A percentile compares a stretch with the other conserved stretches of the same genome.
These are phyloP conservation scores for Columbina picui DNA, from an alignment of 2,113 vertebrate species.

Conservation along the genomic window DNA sequence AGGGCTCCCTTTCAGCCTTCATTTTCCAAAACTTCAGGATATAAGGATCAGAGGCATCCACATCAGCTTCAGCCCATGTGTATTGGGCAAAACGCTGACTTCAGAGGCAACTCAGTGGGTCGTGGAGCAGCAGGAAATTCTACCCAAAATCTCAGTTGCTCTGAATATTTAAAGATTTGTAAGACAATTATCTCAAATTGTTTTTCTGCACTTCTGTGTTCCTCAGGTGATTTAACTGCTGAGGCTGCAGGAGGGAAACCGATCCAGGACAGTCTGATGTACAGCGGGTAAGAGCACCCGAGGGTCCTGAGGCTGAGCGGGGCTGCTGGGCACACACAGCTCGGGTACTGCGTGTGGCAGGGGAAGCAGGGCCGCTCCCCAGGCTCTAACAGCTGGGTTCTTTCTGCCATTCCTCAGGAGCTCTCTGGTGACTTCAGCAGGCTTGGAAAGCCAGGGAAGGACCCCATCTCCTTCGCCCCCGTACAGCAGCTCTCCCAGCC, in stretches of 20 bases:
- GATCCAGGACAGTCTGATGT: conserved; percentile 84
- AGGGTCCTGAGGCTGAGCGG: neutral
- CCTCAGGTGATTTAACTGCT: conserved; percentile 83
- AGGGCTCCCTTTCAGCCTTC: neutral
- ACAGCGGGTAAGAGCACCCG: conserved; percentile 85
- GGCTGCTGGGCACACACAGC: neutral
- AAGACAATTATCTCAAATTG: neutral
- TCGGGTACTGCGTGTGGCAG: neutral
- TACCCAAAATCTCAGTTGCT: neutral
- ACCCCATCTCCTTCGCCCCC: conserved; percentile 82
- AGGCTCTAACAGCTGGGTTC: neutral
- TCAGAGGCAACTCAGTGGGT: neutral
- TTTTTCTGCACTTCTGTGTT: neutral
- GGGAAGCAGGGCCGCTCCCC: neutral
- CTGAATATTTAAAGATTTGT: neutral
- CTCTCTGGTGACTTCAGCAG: conserved; percentile 79
- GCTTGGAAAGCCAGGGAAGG: conserved; percentile 81
- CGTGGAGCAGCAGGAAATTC: neutral
- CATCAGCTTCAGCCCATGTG: neutral
- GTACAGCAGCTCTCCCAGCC: conserved; percentile 79
- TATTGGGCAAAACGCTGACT: neutral
- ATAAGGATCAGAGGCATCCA: neutral
- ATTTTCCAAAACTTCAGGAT: neutral
- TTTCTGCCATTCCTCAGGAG: conserved; percentile 60
- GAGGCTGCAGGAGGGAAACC: conserved; percentile 80